These are phyloP conservation scores for Metopolophium dirhodum DNA, from an alignment of 1,140 invertebrate species.

Conservation along the genomic window DNA sequence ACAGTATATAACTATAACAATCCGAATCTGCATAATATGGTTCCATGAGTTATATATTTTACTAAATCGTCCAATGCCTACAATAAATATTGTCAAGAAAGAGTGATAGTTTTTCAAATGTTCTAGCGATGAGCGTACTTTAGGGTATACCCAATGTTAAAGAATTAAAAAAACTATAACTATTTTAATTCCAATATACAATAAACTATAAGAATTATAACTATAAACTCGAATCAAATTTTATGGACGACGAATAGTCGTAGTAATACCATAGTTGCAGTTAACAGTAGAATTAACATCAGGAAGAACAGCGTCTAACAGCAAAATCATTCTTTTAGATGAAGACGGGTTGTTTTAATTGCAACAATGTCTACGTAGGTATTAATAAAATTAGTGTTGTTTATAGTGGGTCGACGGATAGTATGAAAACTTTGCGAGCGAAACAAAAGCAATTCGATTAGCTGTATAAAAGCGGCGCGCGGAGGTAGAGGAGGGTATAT, in stretches of 20 bases:
- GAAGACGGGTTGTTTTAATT: constrained; percentile 24
- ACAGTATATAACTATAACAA: not conserved
- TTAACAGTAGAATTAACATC: not conserved
- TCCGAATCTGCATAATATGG: not conserved
- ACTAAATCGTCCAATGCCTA: too few species aligned
- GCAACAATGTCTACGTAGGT: not conserved
- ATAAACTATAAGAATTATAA: not conserved
- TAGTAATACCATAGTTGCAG: not conserved
- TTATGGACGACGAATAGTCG: not conserved
- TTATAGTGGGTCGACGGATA: not conserved
- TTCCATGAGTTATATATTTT: not conserved
- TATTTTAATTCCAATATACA: not conserved
- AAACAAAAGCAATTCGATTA: constrained; percentile 39
- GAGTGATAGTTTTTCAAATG: too few species aligned
- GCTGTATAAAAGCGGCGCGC: not conserved
- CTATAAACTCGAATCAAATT: not conserved
- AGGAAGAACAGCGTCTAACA: not conserved
- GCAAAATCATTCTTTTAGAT: constrained; percentile 1
- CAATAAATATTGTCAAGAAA: too few species aligned
- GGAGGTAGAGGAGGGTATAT: too few species aligned
- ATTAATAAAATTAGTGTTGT: constrained; percentile 27
- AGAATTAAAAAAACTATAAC: not conserved
- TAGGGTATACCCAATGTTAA: too few species aligned
- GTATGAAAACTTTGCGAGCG: not conserved
- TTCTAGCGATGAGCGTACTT: too few species aligned